These are phyloP conservation scores for Gonocerus acuteangulatus DNA, from an alignment of 2,888 invertebrate species.

Conservation along the genomic window DNA sequence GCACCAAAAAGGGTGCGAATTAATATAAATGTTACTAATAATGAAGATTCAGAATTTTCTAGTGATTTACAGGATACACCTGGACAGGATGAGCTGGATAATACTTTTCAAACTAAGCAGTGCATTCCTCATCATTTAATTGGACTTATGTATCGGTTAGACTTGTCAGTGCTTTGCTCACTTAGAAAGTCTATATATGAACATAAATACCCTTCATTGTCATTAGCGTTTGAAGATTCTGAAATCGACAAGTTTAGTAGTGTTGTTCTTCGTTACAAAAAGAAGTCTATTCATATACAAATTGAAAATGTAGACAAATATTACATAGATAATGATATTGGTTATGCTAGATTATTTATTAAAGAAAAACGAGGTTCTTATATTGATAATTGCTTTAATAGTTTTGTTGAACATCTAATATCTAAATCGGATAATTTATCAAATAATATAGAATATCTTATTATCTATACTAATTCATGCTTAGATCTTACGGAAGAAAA, in stretches of 20 bases:
- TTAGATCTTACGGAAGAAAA: slow-evolving; percentile 1
- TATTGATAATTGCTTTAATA: slow-evolving; percentile 1
- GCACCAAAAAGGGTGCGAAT: neutral
- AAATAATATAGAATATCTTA: slow-evolving; percentile 2
- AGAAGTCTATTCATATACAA: slow-evolving; percentile 7
- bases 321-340: neutral
- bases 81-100: neutral
- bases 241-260: neutral
- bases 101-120: neutral
- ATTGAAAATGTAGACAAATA: neutral
- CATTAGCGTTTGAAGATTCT: neutral
- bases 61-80: neutral
- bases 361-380: neutral
- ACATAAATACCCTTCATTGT: neutral
- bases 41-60: slow-evolving; percentile 4
- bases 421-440: slow-evolving; percentile 1
- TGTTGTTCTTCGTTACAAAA: neutral
- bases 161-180: slow-evolving; percentile 5
- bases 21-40: neutral
- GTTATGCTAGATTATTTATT: neutral
- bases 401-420: neutral
- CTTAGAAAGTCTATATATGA: neutral
- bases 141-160: slow-evolving; percentile 5
- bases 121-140: slow-evolving; percentile 2
- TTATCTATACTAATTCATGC: slow-evolving; percentile 5